Percentiles rank a stretch among this genome's conserved stretches.
Conservation (phyloP, 2,113 vertebrate genomes). For the Rousettus leschenaultii region DNA sequence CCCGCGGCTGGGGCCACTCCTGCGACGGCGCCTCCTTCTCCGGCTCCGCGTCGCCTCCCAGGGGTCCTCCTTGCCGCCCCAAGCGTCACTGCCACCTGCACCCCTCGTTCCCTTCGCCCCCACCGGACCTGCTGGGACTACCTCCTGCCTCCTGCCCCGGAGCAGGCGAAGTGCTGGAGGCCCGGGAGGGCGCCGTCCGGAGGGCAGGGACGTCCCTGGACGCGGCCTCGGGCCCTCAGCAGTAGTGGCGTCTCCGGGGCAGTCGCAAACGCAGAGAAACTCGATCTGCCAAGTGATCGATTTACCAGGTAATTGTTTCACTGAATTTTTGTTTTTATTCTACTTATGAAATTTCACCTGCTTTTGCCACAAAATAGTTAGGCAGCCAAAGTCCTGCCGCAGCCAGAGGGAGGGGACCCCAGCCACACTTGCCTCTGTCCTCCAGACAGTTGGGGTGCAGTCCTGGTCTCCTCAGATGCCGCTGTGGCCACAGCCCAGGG, state of each 20-base stretch:
- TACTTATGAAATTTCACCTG: background rate
- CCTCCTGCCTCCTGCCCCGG: background rate
- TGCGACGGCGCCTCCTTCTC: background rate
- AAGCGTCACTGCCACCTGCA: background rate
- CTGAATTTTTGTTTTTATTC: background rate
- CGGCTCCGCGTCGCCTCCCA: background rate
- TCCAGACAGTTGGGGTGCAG: background rate
- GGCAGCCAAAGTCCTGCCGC: background rate
- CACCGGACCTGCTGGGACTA: background rate
- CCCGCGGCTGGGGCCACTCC: too few species aligned
- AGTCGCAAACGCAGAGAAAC: background rate
- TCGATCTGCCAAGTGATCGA: background rate
- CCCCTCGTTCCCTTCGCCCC: background rate
- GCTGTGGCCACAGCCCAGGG: background rate
- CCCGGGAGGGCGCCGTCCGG: background rate
- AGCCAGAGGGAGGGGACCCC: background rate
- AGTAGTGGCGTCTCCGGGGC: background rate
- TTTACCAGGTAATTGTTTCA: background rate
- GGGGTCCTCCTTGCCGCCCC: background rate
- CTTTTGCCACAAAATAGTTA: background rate
- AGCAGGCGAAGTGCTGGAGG: background rate
- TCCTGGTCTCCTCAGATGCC: too few species aligned
- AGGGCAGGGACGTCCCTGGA: background rate
- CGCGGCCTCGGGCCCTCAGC: background rate
- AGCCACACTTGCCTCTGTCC: background rate